Percentiles rank a stretch among this genome's conserved stretches.
Evolutionary conservation across 2,797 vertebrate species (phyloP).

Genomic region (Cyclura pinguis): DNA sequence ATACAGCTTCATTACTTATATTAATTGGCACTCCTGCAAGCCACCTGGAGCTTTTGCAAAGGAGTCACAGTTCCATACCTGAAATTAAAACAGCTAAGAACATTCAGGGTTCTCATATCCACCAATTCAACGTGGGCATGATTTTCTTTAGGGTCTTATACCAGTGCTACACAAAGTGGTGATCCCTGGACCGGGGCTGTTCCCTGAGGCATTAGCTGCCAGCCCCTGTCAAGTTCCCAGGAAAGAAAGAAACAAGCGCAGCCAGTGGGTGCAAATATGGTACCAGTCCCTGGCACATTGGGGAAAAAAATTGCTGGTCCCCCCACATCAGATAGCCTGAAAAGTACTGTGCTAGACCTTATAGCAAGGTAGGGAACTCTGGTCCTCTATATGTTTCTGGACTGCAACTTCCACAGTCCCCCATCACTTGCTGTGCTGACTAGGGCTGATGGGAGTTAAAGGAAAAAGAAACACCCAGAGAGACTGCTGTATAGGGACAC

Average conservation of each 20-base stretch:
- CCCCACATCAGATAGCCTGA: too few relatives aligned
- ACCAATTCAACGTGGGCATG: not conserved
- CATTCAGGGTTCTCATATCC: fast-evolving
- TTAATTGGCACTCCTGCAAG: fast-evolving
- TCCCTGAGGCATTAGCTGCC: too few relatives aligned
- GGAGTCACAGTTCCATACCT: not conserved
- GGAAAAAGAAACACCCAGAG: not conserved
- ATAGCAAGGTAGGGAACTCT: fast-evolving
- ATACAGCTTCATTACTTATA: not conserved
- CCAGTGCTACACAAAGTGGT: too few relatives aligned
- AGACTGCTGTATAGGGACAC: not conserved
- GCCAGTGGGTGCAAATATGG: too few relatives aligned
- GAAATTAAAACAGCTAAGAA: constrained; percentile 8
- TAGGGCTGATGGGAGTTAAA: not conserved
- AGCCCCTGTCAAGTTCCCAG: too few relatives aligned
- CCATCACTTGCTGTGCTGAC: not conserved
- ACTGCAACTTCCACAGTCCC: not conserved
- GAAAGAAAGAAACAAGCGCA: too few relatives aligned
- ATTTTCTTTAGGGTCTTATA: not conserved
- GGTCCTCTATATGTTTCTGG: not conserved
- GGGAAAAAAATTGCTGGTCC: too few relatives aligned
- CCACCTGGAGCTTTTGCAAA: fast-evolving
- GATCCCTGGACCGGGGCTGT: too few relatives aligned
- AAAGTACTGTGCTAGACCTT: not conserved
- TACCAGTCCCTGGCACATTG: too few relatives aligned